A percentile compares a stretch with the other conserved stretches of the same genome.
Evolutionary conservation across 2,113 vertebrate genomes (phyloP).

Genomic region (Herpailurus yagouaroundi): DNA sequence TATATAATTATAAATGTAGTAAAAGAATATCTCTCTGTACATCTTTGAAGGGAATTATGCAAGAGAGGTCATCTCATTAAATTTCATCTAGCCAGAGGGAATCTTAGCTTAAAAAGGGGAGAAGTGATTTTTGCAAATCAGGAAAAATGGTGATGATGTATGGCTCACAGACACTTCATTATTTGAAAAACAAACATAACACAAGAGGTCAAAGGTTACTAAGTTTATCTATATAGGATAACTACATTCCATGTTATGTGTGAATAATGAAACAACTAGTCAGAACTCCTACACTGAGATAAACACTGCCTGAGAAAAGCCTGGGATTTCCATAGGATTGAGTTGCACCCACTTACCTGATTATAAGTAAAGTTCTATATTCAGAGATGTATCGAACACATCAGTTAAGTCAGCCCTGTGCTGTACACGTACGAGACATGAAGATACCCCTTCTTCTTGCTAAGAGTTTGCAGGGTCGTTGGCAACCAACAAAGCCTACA

Average conservation of each 20-base stretch:
- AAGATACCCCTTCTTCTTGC: not conserved
- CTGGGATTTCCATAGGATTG: not conserved
- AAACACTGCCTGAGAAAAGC: not conserved
- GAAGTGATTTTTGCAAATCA: conserved; percentile 52
- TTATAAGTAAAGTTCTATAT: not conserved
- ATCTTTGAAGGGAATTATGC: conserved; percentile 42
- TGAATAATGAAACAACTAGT: conserved; percentile 22
- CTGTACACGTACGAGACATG: not conserved
- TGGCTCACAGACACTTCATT: conserved; percentile 26
- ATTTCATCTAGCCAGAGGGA: conserved; percentile 44
- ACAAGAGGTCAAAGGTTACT: conserved; percentile 52
- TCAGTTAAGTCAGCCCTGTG: not conserved
- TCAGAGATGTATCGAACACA: not conserved
- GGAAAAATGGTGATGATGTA: conserved; percentile 35
- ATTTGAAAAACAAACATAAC: conserved; percentile 53
- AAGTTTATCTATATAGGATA: conserved; percentile 1
- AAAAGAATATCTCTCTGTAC: conserved; percentile 24
- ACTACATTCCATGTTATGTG: not conserved
- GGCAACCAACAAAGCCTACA: not conserved
- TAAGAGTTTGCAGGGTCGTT: not conserved
- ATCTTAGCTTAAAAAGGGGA: conserved; percentile 25
- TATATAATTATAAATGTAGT: conserved; percentile 51
- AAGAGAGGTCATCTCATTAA: conserved; percentile 67
- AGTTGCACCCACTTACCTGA: not conserved
- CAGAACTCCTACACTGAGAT: not conserved